Evolutionary conservation across 1,140 invertebrate species (phyloP).

Genomic region (Brachionus plicatilis): DNA sequence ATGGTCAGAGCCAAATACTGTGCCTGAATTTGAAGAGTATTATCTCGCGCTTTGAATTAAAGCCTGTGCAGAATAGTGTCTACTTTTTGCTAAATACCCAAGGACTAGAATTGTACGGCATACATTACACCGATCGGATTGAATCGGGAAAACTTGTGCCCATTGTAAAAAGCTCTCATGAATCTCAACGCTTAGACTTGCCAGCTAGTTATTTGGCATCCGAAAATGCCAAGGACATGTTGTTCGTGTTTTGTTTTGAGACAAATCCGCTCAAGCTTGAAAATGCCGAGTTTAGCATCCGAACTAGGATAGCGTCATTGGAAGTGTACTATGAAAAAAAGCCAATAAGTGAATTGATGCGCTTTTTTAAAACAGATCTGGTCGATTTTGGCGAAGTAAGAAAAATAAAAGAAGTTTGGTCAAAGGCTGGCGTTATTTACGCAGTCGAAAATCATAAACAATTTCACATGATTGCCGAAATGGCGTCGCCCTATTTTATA

Average conservation of each 20-base stretch:
- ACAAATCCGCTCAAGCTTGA: constrained; percentile 19
- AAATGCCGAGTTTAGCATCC: constrained; percentile 17
- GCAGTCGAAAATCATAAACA: constrained; percentile 40
- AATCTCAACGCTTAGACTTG: background rate
- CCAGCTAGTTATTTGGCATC: background rate
- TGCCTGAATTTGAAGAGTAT: constrained; percentile 2
- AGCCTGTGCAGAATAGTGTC: background rate
- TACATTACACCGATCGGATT: background rate
- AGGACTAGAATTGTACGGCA: background rate
- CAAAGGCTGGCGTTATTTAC: constrained; percentile 35
- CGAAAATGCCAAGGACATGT: constrained; percentile 20
- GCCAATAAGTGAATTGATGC: constrained; percentile 5
- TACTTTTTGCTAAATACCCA: constrained; percentile 28
- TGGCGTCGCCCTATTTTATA: constrained; percentile 38
- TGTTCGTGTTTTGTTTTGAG: constrained; percentile 32
- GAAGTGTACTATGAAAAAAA: constrained; percentile 37
- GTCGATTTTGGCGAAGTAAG: constrained; percentile 29
- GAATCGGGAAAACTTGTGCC: background rate
- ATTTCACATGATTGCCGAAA: constrained; percentile 23
- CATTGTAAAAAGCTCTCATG: background rate
- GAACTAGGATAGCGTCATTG: background rate
- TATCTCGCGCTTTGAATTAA: background rate
- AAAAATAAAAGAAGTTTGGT: constrained; percentile 38
- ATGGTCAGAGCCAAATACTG: background rate
- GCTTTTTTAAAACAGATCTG: constrained; percentile 28